Conservation (phyloP, 2,888 invertebrate genomes). For the Phrixothrix hirtus region DNA sequence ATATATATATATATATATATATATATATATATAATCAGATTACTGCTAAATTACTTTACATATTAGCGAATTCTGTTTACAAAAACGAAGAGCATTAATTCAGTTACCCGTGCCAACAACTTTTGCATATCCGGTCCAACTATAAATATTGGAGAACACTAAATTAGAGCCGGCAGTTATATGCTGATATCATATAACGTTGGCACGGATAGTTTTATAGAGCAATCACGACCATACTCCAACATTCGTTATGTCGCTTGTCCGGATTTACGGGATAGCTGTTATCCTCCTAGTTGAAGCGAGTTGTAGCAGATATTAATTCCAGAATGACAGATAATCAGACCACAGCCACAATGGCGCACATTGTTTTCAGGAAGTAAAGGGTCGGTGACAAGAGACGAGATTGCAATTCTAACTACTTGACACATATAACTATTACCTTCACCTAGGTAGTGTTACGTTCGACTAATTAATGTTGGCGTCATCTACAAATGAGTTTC, state of each 20-base stretch:
- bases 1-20: too few relatives aligned
- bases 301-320: conserved; percentile 42
- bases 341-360: conserved; percentile 36
- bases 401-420: conserved; percentile 17
- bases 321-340: conserved; percentile 42
- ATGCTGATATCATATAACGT: conserved; percentile 34
- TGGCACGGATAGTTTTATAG: conserved; percentile 40
- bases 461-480: conserved; percentile 25
- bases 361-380: conserved; percentile 33
- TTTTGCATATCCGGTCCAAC: conserved; percentile 24
- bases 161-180: conserved; percentile 31
- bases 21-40: too few relatives aligned
- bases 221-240: conserved; percentile 40
- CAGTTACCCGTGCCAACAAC: conserved; percentile 18
- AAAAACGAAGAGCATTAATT: neutral
- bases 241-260: conserved; percentile 40
- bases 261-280: conserved; percentile 40
- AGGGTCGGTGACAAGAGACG: conserved; percentile 26
- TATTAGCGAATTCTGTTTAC: conserved; percentile 35
- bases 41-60: conserved; percentile 32
- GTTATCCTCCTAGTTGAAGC: conserved; percentile 40
- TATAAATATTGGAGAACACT: conserved; percentile 25
- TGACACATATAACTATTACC: conserved; percentile 27
- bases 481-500: conserved; percentile 24
- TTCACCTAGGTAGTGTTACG: conserved; percentile 26